Evolutionary conservation across 2,888 invertebrate species (phyloP), one percentile per base, ranked within the genome.

Genomic region (Uloborus plumipes): DNA sequence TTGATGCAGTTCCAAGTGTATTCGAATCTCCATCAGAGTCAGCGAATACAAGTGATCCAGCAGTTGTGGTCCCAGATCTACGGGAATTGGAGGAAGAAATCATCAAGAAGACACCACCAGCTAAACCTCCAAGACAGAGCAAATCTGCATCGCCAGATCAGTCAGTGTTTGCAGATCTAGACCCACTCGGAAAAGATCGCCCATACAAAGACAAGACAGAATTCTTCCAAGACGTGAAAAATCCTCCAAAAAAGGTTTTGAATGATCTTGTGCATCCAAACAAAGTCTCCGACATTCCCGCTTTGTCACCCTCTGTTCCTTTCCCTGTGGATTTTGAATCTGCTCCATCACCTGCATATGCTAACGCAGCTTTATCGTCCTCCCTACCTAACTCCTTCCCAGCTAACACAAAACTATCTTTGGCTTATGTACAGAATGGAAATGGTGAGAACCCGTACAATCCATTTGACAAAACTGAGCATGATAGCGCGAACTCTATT

Each of bases 121-220:
- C 78, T 15, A 76, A 77, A 53, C 84, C 84, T 15, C 81, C 84
- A 26, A 55, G 82, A 18, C 16, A 49, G 9, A 77, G 72, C 72
- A 83, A 83, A 51, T 47, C 80, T 39, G 18, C 49, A 1, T 73
- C 84, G 7, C 65, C 77, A 7, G 78, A 84, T 66, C 53, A 70
- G 26, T 79, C 95, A 91, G 94, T 96, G 87, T 97, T 97, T 91
- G 95, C 95, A 86, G 96, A 97, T 89, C 91, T 97, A 90, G 96
- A 97, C 92, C 97, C 97, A 84, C 91, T 96, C 89, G 96, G 96
- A 89, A 93, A 94, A 90, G 95, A 94, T 90, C 94, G 94, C 90
- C 96, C 96, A 85, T 97, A 96, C 91, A 93, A 96, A 88, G 96
- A 97, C 92, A 95, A 95, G 91, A 96, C 96, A 92, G 95, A 95